Conservation (phyloP, 2,797 vertebrate species). For the Microtus californicus region DNA sequence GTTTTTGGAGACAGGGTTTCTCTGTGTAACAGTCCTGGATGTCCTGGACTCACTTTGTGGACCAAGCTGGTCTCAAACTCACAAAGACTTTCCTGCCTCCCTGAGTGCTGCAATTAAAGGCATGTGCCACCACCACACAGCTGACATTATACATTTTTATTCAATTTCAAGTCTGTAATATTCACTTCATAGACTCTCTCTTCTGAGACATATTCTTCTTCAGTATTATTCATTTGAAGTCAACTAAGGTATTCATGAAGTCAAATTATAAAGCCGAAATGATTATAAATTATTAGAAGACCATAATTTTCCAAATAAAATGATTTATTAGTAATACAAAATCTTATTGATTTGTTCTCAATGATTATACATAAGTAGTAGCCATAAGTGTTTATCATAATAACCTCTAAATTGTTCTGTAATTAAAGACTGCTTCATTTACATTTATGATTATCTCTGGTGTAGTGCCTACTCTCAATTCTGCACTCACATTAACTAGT, state of each 20-base stretch:
- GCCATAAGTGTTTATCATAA: neutral
- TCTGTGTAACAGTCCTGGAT: no score
- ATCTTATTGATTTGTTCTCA: conserved; percentile 43
- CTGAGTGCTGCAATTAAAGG: no score
- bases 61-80: no score
- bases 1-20: no score
- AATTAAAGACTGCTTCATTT: conserved; percentile 4
- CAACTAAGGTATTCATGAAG: conserved; percentile 6
- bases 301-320: conserved; percentile 44
- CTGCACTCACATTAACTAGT: neutral
- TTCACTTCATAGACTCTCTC: neutral
- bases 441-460: conserved; percentile 13
- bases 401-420: neutral
- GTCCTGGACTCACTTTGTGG: no score
- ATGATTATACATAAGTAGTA: conserved; percentile 10
- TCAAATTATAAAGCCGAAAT: neutral
- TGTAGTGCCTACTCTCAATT: neutral
- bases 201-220: conserved; percentile 3
- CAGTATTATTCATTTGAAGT: conserved; percentile 11
- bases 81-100: no score
- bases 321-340: neutral
- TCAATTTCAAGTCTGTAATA: neutral
- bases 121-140: no score
- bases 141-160: neutral
- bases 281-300: neutral